Base-by-base conservation (phyloP, 2,797 vertebrate species). In the Danio albolineatus region DNA sequence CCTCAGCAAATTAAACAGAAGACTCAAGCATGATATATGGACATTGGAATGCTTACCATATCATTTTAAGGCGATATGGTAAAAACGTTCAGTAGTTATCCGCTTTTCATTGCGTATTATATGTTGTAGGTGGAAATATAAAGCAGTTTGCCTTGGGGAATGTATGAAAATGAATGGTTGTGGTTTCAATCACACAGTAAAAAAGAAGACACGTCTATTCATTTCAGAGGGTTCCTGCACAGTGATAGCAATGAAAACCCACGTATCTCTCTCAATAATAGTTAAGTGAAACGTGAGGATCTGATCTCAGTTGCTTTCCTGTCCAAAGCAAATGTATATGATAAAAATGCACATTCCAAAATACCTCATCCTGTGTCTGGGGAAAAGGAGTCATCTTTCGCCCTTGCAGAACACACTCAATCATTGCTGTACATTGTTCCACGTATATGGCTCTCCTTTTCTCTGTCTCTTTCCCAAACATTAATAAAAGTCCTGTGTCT, bases 1-100 rank as follows among this genome's bases (percentile, higher is more conserved):
- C 76, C 84, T 80, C 76, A 75, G 82, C 56, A 78, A 86, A 89
- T 90, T 88, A 90, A 80, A 75, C 81, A 85, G 69, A 85, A 86
- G 89, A 88, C 87, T 80, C 76, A 1, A 57, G 84, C 84, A 89
- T 89, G 86, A 90, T 90, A 89, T 75, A 75, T 21, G 48, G 39
- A 57, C 39, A 44, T 46, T 73, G 71, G 46, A 80, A 84, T 85
- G 77, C 62, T 83, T 17, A 67, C 51, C 49, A 79, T 74, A 81
- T 81, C 70, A 80, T 75, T 65, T 81, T 85, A 16, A 49, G 76
- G 46, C 70, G 71, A 84, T 70, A 67, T 67, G 19, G 21, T 54
- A 67, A 80, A 83, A 83, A 70, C 81, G 81, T n/a, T 8, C 54
- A 5, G n/a, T 46, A 1, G 14, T 49, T 43, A 51, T 59, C 43